Base-by-base conservation (phyloP, 2,797 vertebrate species). In the Phalloptychus januarius region DNA sequence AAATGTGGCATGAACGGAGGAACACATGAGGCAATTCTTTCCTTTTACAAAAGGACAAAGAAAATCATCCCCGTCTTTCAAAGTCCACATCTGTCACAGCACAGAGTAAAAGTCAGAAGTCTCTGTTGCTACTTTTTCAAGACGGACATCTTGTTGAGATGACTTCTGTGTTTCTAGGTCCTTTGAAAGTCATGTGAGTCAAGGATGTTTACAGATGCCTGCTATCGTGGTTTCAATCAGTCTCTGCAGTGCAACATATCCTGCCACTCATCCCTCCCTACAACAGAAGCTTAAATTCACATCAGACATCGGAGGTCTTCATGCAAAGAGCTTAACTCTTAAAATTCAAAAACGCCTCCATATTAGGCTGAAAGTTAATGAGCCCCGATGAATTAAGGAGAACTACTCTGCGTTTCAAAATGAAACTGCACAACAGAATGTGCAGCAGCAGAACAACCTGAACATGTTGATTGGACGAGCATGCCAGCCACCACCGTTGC, bases 201-300 rank as follows among this genome's bases (percentile, higher is more conserved):
- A 0, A 84, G 79, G 77, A 86, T 87, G 85, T 89, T 85, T 88
- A 87, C 79, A 85, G 78, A 88, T 74, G 54, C 46, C 0, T 36
- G 42, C 76, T 92, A 94, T 93, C 91, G 63, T 71, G 15, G 81
- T 78, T 81, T 82, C 77, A 77, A 93, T 94, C 92, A 75, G 85
- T 50, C 42, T 83, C 79, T 91, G 86, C 90, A 85, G 84, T 76
- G 83, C 79, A 85, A 86, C 91, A 89, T 88, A 92, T 94, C 93
- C 93, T 93, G 91, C 87, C 84, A 82, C 85, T 88, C 84, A 87
- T 82, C 73, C 74, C 86, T 78, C 77, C 67, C 76, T 31, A 82
- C 58, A 65, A 79, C 81, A 79, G 71, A 78, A 71, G 79, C 79
- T 78, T 38, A 65, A 83, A 79, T 72, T 83, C 71, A 79, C 75